Conservation (phyloP, 2,888 invertebrate genomes). For the Rhorus exstirpatorius region DNA sequence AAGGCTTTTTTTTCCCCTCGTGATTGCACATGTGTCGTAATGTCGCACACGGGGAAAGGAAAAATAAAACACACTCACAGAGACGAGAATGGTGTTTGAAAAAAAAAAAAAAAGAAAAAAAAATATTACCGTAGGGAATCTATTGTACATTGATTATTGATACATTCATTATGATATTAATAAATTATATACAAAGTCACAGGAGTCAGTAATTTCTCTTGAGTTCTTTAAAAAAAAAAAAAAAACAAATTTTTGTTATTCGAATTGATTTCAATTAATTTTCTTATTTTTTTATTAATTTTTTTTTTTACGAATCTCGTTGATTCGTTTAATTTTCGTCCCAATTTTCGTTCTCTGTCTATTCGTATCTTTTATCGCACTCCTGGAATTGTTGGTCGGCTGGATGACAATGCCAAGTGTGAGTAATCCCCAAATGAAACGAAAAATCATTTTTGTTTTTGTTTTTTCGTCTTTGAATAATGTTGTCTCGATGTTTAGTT, state of each 20-base stretch:
- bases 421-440: conserved; percentile 83
- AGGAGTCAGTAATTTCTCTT: conserved; percentile 77
- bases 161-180: conserved; percentile 85
- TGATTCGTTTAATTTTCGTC: conserved; percentile 55
- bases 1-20: conserved; percentile 62
- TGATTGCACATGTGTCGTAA: conserved; percentile 51
- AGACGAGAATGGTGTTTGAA: conserved; percentile 71
- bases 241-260: no score
- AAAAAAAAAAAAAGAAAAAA: conserved; percentile 71
- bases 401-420: conserved; percentile 85
- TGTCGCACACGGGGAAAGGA: conserved; percentile 55
- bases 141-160: conserved; percentile 86
- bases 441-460: conserved; percentile 59
- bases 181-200: conserved; percentile 86
- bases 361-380: conserved; percentile 84
- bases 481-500: conserved; percentile 65
- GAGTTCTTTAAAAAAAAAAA: conserved; percentile 35
- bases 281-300: conserved; percentile 42
- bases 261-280: conserved; percentile 23
- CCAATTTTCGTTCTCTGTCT: conserved; percentile 67
- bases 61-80: conserved; percentile 53
- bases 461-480: conserved; percentile 61
- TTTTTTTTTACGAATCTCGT: conserved; percentile 24
- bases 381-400: conserved; percentile 85
- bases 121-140: conserved; percentile 84